These are phyloP conservation scores for Apis laboriosa DNA, from an alignment of 1,140 invertebrate genomes.

Conservation along the genomic window DNA sequence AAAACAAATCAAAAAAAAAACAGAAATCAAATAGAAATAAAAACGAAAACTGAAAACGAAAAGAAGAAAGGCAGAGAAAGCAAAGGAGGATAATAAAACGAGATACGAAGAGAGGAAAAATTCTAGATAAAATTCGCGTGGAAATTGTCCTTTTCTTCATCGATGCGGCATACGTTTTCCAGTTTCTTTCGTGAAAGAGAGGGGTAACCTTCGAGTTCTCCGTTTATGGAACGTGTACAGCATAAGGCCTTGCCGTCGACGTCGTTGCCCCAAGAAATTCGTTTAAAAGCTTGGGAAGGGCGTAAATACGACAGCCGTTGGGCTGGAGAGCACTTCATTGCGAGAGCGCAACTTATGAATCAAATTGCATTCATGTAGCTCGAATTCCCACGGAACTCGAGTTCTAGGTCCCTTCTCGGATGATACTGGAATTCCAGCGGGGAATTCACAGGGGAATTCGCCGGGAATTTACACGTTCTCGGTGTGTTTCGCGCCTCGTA, in stretches of 20 bases:
- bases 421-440: slow-evolving; percentile 24
- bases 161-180: neutral
- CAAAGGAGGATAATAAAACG: neutral
- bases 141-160: slow-evolving; percentile 6
- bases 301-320: slow-evolving; percentile 20
- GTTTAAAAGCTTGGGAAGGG: slow-evolving; percentile 18
- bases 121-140: neutral
- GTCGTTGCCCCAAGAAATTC: slow-evolving; percentile 42
- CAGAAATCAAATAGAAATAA: neutral
- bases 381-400: slow-evolving; percentile 33
- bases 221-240: slow-evolving; percentile 46
- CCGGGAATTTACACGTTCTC: slow-evolving; percentile 21
- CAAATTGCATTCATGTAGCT: slow-evolving; percentile 43
- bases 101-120: too few species aligned
- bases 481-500: neutral
- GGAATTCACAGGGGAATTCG: slow-evolving; percentile 8
- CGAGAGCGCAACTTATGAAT: slow-evolving; percentile 40
- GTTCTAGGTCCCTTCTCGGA: neutral
- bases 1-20: neutral
- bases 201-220: neutral
- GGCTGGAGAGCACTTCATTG: slow-evolving; percentile 24
- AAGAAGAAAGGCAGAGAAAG: neutral
- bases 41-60: neutral
- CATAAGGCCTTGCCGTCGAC: slow-evolving; percentile 19
- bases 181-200: neutral